Evolutionary conservation across 2,113 vertebrate genomes (phyloP).

Genomic region (Lanius ludovicianus): DNA sequence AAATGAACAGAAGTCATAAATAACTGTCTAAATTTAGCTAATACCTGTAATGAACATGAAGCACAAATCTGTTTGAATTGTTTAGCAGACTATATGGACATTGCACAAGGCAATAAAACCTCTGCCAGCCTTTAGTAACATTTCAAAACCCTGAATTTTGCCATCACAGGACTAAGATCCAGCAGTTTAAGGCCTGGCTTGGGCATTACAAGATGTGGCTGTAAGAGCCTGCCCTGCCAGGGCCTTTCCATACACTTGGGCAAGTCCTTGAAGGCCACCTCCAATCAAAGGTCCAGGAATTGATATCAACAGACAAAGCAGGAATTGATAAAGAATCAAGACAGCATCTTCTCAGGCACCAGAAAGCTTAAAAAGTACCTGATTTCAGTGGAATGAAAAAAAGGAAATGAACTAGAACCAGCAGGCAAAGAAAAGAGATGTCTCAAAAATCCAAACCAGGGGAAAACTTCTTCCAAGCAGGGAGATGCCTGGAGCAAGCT

Average conservation of each 20-base stretch:
- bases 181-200: not conserved
- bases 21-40: not conserved
- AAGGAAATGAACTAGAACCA: not conserved
- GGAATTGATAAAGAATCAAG: not conserved
- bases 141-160: not conserved
- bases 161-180: not conserved
- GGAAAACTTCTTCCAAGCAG: rapidly evolving
- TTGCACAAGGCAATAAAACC: not conserved
- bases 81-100: not conserved
- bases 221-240: not conserved
- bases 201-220: not conserved
- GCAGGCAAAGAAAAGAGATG: not conserved
- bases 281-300: not conserved
- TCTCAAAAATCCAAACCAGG: not conserved
- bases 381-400: not conserved
- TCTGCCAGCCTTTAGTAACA: not conserved
- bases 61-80: not conserved
- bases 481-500: not conserved
- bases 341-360: not conserved
- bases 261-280: not conserved
- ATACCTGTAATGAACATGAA: not conserved
- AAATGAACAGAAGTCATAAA: not conserved
- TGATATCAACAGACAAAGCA: too few species aligned
- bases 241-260: not conserved
- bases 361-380: not conserved